Conservation (phyloP, 2,113 vertebrate species). For the Toxostoma redivivum region DNA sequence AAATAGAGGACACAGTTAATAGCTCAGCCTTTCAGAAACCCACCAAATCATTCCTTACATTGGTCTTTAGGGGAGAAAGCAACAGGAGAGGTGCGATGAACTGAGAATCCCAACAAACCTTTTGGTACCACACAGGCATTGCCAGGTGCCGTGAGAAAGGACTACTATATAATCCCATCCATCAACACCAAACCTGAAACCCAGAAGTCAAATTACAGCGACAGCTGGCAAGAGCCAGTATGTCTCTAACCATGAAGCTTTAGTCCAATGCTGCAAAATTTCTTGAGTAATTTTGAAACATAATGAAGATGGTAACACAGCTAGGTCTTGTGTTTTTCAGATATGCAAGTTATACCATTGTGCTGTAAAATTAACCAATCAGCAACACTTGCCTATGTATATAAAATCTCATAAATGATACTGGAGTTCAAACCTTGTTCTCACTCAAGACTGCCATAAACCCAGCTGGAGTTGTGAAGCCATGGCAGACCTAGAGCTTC, state of each 20-base stretch:
- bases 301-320: not conserved
- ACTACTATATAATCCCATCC: not conserved
- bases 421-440: not conserved
- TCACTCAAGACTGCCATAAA: not conserved
- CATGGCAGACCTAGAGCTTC: not conserved
- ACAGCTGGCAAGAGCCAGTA: not conserved
- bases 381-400: not conserved
- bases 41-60: not conserved
- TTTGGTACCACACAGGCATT: fast-evolving
- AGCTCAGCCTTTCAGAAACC: not conserved
- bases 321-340: not conserved
- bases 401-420: not conserved
- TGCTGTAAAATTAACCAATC: not conserved
- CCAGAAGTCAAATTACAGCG: not conserved
- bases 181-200: not conserved
- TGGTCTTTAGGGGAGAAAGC: not conserved
- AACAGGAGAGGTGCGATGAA: not conserved
- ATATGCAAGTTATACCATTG: not conserved
- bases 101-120: not conserved
- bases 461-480: fast-evolving
- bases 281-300: not conserved
- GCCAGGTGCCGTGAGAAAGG: not conserved
- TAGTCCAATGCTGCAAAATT: not conserved
- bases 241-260: not conserved
- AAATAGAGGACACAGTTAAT: fast-evolving